Conservation (phyloP, 2,113 vertebrate genomes). For the Ceyx margarethae region DNA sequence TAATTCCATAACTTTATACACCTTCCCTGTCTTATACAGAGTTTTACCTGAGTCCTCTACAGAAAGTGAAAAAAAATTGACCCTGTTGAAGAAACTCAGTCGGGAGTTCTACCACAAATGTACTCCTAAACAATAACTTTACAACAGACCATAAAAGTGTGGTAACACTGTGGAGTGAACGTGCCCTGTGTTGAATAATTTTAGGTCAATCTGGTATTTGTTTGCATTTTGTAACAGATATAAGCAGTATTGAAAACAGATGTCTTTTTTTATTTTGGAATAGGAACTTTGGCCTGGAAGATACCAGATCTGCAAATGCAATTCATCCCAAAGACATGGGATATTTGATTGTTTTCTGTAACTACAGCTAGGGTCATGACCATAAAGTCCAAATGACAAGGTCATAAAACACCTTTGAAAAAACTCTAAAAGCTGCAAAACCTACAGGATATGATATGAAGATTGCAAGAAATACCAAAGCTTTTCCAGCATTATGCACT, state of each 20-base stretch:
- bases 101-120: background rate
- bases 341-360: background rate
- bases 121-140: background rate
- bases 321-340: background rate
- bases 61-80: background rate
- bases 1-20: background rate
- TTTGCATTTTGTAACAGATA: background rate
- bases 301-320: background rate
- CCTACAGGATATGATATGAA: background rate
- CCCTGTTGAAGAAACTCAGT: background rate
- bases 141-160: background rate
- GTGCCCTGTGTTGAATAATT: background rate
- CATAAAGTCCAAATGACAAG: background rate
- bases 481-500: background rate
- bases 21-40: background rate
- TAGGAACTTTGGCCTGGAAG: background rate
- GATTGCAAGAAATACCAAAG: background rate
- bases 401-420: background rate
- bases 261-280: background rate
- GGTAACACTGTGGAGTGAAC: background rate
- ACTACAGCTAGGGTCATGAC: background rate
- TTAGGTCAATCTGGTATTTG: background rate
- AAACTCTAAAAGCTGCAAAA: background rate
- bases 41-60: background rate
- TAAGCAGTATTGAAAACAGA: background rate